A percentile compares a stretch with the other conserved stretches of the same genome.
Evolutionary conservation across 2,888 invertebrate species (phyloP).

Genomic region (Eucriotettix oculatus): DNA sequence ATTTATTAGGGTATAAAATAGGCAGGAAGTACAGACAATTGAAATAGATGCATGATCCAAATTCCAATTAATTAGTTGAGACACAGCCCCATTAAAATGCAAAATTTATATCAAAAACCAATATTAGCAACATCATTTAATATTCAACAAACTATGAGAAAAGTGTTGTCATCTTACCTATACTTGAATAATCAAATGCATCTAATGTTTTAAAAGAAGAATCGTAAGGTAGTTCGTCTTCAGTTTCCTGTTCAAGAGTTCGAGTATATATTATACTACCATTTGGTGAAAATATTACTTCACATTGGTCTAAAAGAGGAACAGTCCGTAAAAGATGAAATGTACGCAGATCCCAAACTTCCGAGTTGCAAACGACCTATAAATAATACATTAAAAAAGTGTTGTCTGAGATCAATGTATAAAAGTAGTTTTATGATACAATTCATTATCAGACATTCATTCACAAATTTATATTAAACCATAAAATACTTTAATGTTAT

Average conservation of each 20-base stretch:
- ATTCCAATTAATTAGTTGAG: no score
- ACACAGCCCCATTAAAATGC: no score
- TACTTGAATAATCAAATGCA: slow-evolving; percentile 83
- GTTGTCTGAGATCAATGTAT: not conserved
- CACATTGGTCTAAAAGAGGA: slow-evolving; percentile 80
- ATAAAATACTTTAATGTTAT: no score
- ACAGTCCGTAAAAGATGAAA: slow-evolving; percentile 89
- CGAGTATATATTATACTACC: slow-evolving; percentile 81
- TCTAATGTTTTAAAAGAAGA: slow-evolving; percentile 92
- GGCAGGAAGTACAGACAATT: no score
- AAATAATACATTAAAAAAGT: no score
- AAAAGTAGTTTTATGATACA: no score
- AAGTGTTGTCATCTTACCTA: slow-evolving; percentile 38
- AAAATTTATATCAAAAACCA: no score
- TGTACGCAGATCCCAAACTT: slow-evolving; percentile 95
- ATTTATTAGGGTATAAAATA: no score
- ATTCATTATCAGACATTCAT: no score
- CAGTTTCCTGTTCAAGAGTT: slow-evolving; percentile 53
- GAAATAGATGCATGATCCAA: no score
- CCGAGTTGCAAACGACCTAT: slow-evolving; percentile 86
- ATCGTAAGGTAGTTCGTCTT: slow-evolving; percentile 54
- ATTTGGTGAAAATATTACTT: slow-evolving; percentile 72
- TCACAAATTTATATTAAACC: no score
- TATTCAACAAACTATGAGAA: not conserved
- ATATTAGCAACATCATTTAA: not conserved